phyloP scores from a whole-genome alignment of 35 echinoderm and acorn worm species.

The Ophioderma brevispina region DNA sequence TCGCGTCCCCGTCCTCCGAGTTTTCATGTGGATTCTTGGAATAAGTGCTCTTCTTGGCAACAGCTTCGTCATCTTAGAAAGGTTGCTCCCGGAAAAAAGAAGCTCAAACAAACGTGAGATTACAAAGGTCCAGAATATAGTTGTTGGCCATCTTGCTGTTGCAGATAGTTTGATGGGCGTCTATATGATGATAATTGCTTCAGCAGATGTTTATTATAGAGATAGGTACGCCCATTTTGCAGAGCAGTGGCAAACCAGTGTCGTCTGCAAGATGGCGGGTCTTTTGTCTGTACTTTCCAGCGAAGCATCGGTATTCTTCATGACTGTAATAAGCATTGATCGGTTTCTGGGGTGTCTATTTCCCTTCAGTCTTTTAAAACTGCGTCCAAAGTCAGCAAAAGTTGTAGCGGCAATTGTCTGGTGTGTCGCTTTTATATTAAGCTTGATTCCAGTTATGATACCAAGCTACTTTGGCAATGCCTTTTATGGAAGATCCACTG shows the following conservation, averaged over 20 bases:
- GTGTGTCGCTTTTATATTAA: constrained; percentile 18
- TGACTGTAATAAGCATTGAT: constrained; percentile 42
- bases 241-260: constrained; percentile 21
- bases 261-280: constrained; percentile 26
- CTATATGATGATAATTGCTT: constrained; percentile 47
- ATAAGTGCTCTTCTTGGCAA: constrained; percentile 53
- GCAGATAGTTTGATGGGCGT: constrained; percentile 51
- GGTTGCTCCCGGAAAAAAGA: not conserved
- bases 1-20: not conserved
- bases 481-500: constrained; percentile 23
- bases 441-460: constrained; percentile 6
- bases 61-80: constrained; percentile 7
- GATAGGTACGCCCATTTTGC: constrained; percentile 7
- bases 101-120: not conserved
- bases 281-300: constrained; percentile 40
- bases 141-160: constrained; percentile 37
- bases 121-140: constrained; percentile 25
- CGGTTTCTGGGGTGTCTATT: constrained; percentile 17
- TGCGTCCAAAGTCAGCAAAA: not conserved
- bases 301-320: constrained; percentile 48
- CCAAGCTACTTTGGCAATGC: not conserved
- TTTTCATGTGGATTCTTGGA: constrained; percentile 59
- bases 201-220: constrained; percentile 22
- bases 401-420: constrained; percentile 12
- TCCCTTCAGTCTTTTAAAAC: constrained; percentile 30